These are phyloP conservation scores for Atta cephalotes DNA, from an alignment of 1,140 invertebrate genomes.

Conservation along the genomic window DNA sequence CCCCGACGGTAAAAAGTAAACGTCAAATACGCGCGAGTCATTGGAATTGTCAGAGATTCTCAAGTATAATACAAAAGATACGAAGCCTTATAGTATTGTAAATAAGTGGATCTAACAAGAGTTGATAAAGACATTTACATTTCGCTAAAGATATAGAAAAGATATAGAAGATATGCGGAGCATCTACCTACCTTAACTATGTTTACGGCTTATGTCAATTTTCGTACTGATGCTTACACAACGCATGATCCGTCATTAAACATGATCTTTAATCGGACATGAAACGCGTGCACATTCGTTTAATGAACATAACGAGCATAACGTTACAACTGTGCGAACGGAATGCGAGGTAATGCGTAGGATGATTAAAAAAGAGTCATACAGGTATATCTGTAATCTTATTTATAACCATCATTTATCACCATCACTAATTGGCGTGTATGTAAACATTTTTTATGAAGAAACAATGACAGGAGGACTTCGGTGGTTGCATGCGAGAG, in stretches of 20 bases:
- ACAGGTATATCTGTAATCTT: not conserved
- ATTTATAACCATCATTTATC: constrained; percentile 34
- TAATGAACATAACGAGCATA: not conserved
- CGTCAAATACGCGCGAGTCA: not conserved
- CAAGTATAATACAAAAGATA: constrained; percentile 25
- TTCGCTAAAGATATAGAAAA: too few relatives aligned
- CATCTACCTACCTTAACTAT: constrained; percentile 1
- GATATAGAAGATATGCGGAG: not conserved
- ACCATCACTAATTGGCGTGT: constrained; percentile 7
- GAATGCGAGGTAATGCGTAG: too few relatives aligned
- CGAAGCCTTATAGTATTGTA: not conserved
- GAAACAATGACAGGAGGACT: not conserved
- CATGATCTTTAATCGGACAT: constrained; percentile 17
- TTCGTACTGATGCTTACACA: not conserved
- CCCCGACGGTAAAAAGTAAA: not conserved
- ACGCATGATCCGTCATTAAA: not conserved
- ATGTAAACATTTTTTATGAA: not conserved
- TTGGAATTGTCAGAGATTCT: constrained; percentile 17
- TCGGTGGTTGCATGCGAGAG: not conserved
- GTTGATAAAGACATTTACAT: constrained; percentile 29
- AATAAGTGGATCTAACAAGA: constrained; percentile 19
- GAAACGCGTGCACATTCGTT: not conserved
- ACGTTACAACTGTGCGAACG: not conserved
- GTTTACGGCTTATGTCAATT: constrained; percentile 18
- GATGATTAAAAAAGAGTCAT: not conserved